Evolutionary conservation across 2,888 invertebrate species (phyloP), one percentile per base, ranked within the genome.

Genomic region (Archips crataeganus): DNA sequence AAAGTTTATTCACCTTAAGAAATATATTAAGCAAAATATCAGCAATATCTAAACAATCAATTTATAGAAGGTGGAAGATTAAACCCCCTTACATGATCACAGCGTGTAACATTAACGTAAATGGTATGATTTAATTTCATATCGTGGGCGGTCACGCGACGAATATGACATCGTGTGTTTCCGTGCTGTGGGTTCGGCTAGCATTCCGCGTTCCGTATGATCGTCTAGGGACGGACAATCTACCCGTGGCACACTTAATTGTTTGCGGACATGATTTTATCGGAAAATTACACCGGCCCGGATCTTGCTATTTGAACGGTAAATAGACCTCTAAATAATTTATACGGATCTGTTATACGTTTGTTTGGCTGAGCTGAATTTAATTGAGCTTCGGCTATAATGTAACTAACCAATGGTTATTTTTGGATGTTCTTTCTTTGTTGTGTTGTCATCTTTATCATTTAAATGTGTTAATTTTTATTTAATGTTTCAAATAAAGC

Each of bases 201-300:
- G 90, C 90, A 91, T 92, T 91, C 90, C 87, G 82, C 83, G 84
- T 80, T 85, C 80, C 81, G 82, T 88, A 87, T 87, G 88, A 87
- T 86, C 87, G 90, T 85, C 85, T 81, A 80, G 88, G 90, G 90
- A 88, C 86, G 67, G 76, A 82, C 89, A 89, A 89, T 91, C 87
- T 87, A 87, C 85, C 82, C 84, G 83, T 83, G 83, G 84, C 84
- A 79, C 80, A 82, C 84, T 87, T 91, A 90, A 92, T 92, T 91
- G 92, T 92, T 92, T 91, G 90, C 88, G 85, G 86, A 89, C 89
- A 90, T 87, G 89, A 90, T 90, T 90, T 89, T 90, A 90, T 90
- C 79, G 76, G 73, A 71, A 76, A 78, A 77, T 77, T 78, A 78
- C 77, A 75, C 65, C 57, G 63, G 60, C 61, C 63, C 49, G 34